phyloP scores from a whole-genome alignment of 2,888 invertebrate species.

The Trachelus stipa region DNA sequence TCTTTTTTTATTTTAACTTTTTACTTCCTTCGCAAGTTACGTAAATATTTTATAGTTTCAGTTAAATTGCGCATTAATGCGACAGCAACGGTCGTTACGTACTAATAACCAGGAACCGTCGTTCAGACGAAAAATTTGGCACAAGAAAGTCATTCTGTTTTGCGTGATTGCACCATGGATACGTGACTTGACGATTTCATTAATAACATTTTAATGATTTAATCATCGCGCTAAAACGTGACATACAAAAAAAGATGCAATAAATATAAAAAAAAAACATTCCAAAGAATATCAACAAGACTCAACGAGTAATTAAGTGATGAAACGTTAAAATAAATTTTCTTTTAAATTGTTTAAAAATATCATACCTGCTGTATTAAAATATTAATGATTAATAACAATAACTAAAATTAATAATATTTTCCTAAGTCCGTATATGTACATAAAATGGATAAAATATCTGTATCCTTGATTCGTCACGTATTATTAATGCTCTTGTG shows the following conservation, averaged over 20 bases:
- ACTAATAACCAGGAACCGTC: background rate
- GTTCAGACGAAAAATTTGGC: background rate
- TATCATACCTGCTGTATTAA: background rate
- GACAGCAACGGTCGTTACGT: background rate
- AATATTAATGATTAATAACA: background rate
- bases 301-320: background rate
- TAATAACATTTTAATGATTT: background rate
- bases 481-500: background rate
- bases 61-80: background rate
- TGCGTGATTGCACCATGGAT: background rate
- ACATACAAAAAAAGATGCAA: background rate
- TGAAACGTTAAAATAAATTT: background rate
- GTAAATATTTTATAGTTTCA: background rate
- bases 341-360: too few relatives aligned
- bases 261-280: background rate
- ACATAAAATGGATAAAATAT: slow-evolving; percentile 19
- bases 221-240: background rate
- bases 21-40: background rate
- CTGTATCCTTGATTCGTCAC: slow-evolving; percentile 18
- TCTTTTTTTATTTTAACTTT: background rate
- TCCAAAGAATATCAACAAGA: background rate
- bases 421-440: background rate
- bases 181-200: background rate
- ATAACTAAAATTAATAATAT: background rate
- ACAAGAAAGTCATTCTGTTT: background rate